Base-by-base conservation (phyloP, 2,113 vertebrate genomes). In the Lepidiolamprologus cunningtoni region DNA sequence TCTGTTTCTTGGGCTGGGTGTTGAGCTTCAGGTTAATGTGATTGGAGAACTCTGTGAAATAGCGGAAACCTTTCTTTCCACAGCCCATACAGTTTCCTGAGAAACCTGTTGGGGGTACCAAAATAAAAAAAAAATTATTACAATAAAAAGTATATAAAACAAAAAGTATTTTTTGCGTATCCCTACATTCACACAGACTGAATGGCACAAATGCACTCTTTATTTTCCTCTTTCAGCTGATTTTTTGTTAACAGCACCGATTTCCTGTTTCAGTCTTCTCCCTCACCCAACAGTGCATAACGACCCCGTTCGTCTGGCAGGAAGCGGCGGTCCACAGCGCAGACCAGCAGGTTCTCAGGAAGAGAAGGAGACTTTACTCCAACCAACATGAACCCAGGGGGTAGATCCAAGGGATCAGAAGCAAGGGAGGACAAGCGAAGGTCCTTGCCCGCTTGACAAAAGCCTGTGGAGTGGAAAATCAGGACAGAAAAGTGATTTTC, bases 1-100 rank as follows among this genome's bases (percentile, higher is more conserved):
- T 99, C 97, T 99, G 99, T 95, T 99, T 99, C 96, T 99, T 99
- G 85, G 99, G 98, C 95, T 99, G 99, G 5, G 97, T 98, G 93
- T 95, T 97, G 93, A 99, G 94, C 95, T 98, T 99, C 89, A 99
- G 97, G 93, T 99, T 99, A 90, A 99, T 99, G 95, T 99, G 99
- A 94, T 97, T 97, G 93, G 98, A 98, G 93, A 99, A 99, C 88
- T 99, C 99, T 0, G 99, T 99, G 96, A 99, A 99, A 95, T 99
- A 99, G 47, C 98, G 98, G 93, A 99, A 99, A 40, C 98, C 98
- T 91, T 98, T 99, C 94, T 98, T 98, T 82, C 98, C 98, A 85
- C 99, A 99, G 93, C 98, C 99, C 84, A 99, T 96, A 14, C 98
- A 99, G 90, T 98, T 98, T 90, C 99, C 99, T 4, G 97, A 98